phyloP scores from a whole-genome alignment of 2,113 vertebrate species.

The Toxotes chatareus region DNA sequence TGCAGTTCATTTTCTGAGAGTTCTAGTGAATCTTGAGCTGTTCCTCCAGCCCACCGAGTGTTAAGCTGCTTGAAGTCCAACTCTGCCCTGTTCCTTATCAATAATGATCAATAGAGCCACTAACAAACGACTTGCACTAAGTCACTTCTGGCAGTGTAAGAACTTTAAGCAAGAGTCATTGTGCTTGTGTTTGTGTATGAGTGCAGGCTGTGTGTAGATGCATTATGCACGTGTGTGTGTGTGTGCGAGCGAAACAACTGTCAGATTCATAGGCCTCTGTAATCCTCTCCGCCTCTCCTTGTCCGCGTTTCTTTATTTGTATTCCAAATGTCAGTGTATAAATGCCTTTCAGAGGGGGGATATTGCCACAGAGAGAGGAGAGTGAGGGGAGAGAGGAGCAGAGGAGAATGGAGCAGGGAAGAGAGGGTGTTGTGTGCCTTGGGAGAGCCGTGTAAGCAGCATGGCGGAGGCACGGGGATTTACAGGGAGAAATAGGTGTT shows the following conservation, averaged over 20 bases:
- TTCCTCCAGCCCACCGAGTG: neutral
- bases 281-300: conserved; percentile 81
- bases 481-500: conserved; percentile 88
- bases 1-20: neutral
- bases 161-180: conserved; percentile 44
- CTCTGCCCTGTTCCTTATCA: neutral
- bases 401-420: conserved; percentile 43
- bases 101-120: neutral
- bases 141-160: conserved; percentile 22
- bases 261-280: conserved; percentile 75
- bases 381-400: conserved; percentile 53
- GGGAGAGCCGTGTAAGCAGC: conserved; percentile 84
- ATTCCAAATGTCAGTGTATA: conserved; percentile 88
- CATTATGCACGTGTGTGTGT: conserved; percentile 42
- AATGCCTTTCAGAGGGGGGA: conserved; percentile 72
- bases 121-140: conserved; percentile 32
- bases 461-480: conserved; percentile 82
- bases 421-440: conserved; percentile 83
- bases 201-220: conserved; percentile 13
- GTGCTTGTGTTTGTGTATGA: conserved; percentile 27
- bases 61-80: neutral
- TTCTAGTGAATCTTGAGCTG: neutral
- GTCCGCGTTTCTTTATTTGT: conserved; percentile 86
- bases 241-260: conserved; percentile 71
- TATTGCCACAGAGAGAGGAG: conserved; percentile 73